phyloP scores from a whole-genome alignment of 2,113 vertebrate genomes.

The Hemichromis elongatus region DNA sequence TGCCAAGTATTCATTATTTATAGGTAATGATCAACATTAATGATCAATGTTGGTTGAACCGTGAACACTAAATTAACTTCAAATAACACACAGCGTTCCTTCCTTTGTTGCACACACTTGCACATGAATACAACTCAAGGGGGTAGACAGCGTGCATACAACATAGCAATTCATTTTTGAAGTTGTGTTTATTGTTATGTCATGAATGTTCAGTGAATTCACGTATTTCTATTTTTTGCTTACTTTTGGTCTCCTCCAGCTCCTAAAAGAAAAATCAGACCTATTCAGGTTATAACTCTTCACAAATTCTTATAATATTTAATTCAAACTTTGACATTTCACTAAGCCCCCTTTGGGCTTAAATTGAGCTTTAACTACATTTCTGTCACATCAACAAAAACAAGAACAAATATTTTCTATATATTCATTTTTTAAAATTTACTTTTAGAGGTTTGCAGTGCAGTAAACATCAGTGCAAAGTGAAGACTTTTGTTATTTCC shows the following conservation, averaged over 20 bases:
- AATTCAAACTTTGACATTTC: not conserved
- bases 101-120: not conserved
- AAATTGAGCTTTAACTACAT: accelerated
- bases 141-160: not conserved
- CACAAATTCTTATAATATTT: not conserved
- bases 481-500: not conserved
- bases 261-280: not conserved
- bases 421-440: not conserved
- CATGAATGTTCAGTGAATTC: not conserved
- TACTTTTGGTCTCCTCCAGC: not conserved
- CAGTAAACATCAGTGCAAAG: not conserved
- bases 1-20: not conserved
- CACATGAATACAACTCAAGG: not conserved
- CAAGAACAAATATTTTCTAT: not conserved
- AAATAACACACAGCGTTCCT: not conserved
- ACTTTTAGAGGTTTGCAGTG: not conserved
- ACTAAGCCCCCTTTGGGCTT: not conserved
- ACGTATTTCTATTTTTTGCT: accelerated
- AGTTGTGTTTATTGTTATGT: not conserved
- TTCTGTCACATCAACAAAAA: not conserved
- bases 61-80: not conserved
- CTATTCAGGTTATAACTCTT: not conserved
- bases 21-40: not conserved
- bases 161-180: not conserved
- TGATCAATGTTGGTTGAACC: not conserved